Conservation (phyloP, 2,888 invertebrate genomes). For the Conus canariensis region DNA sequence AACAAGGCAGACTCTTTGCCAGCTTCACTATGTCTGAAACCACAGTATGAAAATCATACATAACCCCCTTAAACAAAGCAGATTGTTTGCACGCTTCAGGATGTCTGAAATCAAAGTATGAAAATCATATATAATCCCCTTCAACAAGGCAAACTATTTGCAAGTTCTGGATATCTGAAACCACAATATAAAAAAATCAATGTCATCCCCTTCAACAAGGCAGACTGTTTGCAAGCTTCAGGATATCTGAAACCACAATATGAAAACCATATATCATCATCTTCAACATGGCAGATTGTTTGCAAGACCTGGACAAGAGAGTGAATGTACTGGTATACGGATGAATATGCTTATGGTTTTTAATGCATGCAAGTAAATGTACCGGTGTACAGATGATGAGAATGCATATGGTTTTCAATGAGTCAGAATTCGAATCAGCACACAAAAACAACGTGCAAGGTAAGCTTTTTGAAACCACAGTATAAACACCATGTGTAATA, state of each 20-base stretch:
- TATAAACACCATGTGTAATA: too few species aligned
- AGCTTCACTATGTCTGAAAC: too few species aligned
- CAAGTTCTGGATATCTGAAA: constrained; percentile 27
- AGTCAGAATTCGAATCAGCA: background rate
- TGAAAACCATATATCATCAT: background rate
- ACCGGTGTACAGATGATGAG: too few species aligned
- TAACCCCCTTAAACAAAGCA: background rate
- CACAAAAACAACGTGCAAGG: background rate
- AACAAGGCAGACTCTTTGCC: background rate
- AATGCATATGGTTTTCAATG: background rate
- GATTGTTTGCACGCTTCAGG: background rate
- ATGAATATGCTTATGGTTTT: too few species aligned
- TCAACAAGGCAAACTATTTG: background rate
- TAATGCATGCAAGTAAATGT: too few species aligned
- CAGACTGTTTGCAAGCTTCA: background rate
- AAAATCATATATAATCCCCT: too few species aligned
- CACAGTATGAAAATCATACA: too few species aligned
- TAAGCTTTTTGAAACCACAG: too few species aligned
- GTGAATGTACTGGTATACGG: too few species aligned
- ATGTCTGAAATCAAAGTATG: constrained; percentile 7
- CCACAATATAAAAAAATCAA: too few species aligned
- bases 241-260: constrained; percentile 13
- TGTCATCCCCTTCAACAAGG: too few species aligned
- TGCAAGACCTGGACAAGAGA: too few species aligned
- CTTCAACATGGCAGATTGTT: background rate